A percentile compares a stretch with the other conserved stretches of the same genome.
These are phyloP conservation scores for Aurelia aurita DNA, from an alignment of 30 jellyfish, hydroid and myxozoan genomes.

Conservation along the genomic window DNA sequence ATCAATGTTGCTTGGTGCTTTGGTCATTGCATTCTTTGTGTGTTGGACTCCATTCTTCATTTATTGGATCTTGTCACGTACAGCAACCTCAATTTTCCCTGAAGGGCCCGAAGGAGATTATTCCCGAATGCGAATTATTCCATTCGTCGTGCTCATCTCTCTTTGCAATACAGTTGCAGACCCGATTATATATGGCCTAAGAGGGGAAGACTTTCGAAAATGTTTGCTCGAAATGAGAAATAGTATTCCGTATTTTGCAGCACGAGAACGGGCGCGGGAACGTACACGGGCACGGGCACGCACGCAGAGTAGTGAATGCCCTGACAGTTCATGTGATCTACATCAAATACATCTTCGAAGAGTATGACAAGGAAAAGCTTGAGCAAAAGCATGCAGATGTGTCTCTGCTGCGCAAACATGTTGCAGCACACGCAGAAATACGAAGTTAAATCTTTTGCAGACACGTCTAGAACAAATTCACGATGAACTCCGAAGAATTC, in stretches of 20 bases:
- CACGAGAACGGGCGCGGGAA: conserved; percentile 33
- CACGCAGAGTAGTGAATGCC: conserved; percentile 48
- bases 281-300: conserved; percentile 51
- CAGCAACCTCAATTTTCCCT: conserved; percentile 59
- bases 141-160: conserved; percentile 52
- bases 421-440: no score
- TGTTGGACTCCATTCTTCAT: conserved; percentile 74
- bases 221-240: conserved; percentile 18
- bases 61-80: conserved; percentile 80
- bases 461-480: no score
- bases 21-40: conserved; percentile 63
- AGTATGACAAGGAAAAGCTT: no score
- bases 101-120: conserved; percentile 75
- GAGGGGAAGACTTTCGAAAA: conserved; percentile 62
- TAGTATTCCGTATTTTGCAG: conserved; percentile 6
- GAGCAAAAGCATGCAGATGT: no score
- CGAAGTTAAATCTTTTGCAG: no score
- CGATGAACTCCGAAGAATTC: no score
- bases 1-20: conserved; percentile 50
- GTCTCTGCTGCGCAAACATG: no score
- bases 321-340: background rate
- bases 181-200: conserved; percentile 73
- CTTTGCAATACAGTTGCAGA: conserved; percentile 71
- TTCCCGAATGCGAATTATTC: conserved; percentile 55
- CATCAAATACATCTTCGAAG: no score